Evolutionary conservation across 2,888 invertebrate species (phyloP).

Genomic region (Lasioglossum pauxillum): DNA sequence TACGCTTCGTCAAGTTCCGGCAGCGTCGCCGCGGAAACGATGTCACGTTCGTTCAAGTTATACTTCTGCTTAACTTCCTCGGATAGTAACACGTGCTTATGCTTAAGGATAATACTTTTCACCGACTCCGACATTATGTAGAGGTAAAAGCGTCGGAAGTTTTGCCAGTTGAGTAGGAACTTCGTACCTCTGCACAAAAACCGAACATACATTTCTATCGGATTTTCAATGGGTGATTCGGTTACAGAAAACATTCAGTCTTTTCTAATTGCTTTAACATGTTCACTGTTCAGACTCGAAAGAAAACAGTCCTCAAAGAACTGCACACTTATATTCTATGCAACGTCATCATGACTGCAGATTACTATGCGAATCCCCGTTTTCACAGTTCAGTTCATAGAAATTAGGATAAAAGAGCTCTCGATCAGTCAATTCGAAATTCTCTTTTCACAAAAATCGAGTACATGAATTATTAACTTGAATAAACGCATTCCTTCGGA

Average conservation of each 20-base stretch:
- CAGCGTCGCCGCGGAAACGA: slow-evolving; percentile 94
- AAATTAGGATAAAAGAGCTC: too few relatives aligned
- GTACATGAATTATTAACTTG: neutral
- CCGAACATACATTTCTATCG: neutral
- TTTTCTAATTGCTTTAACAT: neutral
- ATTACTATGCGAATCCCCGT: neutral
- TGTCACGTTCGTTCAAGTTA: slow-evolving; percentile 91
- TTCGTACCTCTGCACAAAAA: slow-evolving; percentile 89
- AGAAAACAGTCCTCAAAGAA: neutral
- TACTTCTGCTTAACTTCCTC: slow-evolving; percentile 90
- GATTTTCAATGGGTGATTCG: neutral
- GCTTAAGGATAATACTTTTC: slow-evolving; percentile 93
- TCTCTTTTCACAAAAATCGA: neutral
- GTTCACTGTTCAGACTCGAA: neutral
- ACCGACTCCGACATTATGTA: slow-evolving; percentile 97
- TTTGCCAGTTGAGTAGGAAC: slow-evolving; percentile 94
- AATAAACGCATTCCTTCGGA: neutral
- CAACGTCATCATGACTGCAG: neutral
- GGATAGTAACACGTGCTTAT: slow-evolving; percentile 91
- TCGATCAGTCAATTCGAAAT: neutral
- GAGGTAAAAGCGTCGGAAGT: slow-evolving; percentile 94
- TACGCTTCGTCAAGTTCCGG: slow-evolving; percentile 96
- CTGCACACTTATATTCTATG: too few relatives aligned
- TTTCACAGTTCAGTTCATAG: neutral
- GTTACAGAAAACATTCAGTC: neutral